Base-by-base conservation (phyloP, 1,140 invertebrate genomes). In the Whitmania pigra region DNA sequence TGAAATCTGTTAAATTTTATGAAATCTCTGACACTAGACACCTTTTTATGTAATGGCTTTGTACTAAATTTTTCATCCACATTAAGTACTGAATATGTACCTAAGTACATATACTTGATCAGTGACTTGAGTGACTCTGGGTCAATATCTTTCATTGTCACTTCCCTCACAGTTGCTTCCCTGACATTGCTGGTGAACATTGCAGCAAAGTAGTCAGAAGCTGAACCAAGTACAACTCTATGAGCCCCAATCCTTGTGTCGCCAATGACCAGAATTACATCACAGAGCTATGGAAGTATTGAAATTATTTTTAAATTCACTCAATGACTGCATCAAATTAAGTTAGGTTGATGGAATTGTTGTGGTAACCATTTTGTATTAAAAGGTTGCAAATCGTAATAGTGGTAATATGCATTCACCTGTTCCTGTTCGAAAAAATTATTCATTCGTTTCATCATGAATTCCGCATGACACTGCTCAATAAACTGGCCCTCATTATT, bases 131-230 rank as follows among this genome's bases (percentile, higher is more conserved):
- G 83, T 71, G 92, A 89, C 81, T 93, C 89, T 27, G 90, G 86
- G 80, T 93, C 88, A 27, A 94, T 88, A 80, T 89, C 87, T 76
- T 89, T 88, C 76, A 95, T 82, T 73, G 88, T 88, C 49, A 96
- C 87, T 85, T 93, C 91, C 75, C 86, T 86, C 80, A 91, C 87
- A 71, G 85, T 87, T 25, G 91, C 87, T 85, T 95, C 93, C 77
- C 88, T 84, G 69, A 95, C 82, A 75, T 89, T 88, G 75, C 88
- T 90, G 40, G 90, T 94, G 80, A 96, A 96, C 92, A 95, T 95
- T 57, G 91, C 92, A 67, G 90, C 88, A 85, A 96, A 96, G 82
- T 95, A 96, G 83, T 93, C 91, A 77, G 91, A 94, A 66, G 89
- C 90, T 73, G 92, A 90, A 78, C 90, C 89, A 66, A 95, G 85